Base-by-base conservation (phyloP, 1,140 invertebrate species). In the Cephus cinctus region DNA sequence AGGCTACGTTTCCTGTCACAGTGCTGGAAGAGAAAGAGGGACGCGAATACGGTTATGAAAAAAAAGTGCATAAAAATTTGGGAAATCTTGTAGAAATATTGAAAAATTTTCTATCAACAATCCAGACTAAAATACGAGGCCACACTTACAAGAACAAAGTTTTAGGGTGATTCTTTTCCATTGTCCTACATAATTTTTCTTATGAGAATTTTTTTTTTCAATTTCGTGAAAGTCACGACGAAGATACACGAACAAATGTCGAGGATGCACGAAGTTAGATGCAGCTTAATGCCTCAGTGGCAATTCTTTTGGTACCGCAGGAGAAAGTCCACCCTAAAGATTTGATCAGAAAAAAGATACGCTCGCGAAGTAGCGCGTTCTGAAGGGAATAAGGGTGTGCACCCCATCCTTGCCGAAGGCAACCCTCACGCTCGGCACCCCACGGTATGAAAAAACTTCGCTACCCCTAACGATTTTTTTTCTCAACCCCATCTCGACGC, bases 381-480 rank as follows among this genome's bases (percentile, higher is more conserved):
- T 14, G 42, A 32, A 43, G 38, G 25, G 34, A 53, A 49, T 48
- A 40, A 59, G 61, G 59, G 61, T 63, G 50, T 20, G 52, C 52
- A 59, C 54, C 59, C 65, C 47, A 54, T 56, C 63, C 44, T 43
- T 51, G 48, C 47, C 39, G 35, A 49, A 49, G 51, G 52, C 59
- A 51, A 56, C 56, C 57, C 55, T 27, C 44, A 31, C 40, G 54
- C 21, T 34, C 59, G 54, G 57, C 57, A 50, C 48, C 59, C 59
- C 49, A 53, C 47, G 55, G 51, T 44, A 55, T 50, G 57, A 51
- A 20, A 71, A 67, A 65, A 60, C 50, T 60, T 58, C 18, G 40
- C 59, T 61, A 63, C 60, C 63, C 68, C 65, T 71, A 71, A 72
- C 67, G 67, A 71, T 71, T 71, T 71, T 73, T 71, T 71, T 59